phyloP scores from a whole-genome alignment of 2,113 vertebrate species.

The Hydrochoerus hydrochaeris region DNA sequence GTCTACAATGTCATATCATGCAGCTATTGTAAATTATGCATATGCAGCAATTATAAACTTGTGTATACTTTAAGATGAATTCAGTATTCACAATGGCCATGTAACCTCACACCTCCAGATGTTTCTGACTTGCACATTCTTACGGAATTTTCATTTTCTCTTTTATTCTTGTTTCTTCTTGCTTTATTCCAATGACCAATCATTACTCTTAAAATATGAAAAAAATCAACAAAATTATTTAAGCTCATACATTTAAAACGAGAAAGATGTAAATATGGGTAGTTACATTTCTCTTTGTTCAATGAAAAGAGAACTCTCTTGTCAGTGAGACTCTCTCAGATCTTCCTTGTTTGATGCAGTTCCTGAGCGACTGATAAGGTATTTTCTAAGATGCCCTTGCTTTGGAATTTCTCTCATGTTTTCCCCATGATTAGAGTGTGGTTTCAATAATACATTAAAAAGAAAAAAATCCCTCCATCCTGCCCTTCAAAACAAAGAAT shows the following conservation, averaged over 20 bases:
- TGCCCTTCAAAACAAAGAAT: background rate
- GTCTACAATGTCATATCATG: too few relatives aligned
- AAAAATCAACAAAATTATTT: background rate
- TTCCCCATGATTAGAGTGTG: background rate
- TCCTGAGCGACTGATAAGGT: background rate
- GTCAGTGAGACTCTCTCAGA: background rate
- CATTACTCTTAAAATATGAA: background rate
- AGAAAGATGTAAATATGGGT: background rate
- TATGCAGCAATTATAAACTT: background rate
- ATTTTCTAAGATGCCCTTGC: background rate
- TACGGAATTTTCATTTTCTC: background rate
- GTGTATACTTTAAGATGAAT: background rate
- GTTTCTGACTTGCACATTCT: background rate
- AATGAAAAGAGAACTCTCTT: background rate
- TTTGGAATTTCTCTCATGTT: background rate
- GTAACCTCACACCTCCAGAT: background rate
- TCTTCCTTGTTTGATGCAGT: background rate
- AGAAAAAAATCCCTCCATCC: background rate
- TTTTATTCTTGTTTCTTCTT: background rate
- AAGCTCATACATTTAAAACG: background rate
- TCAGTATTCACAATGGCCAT: background rate
- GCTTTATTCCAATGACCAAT: background rate
- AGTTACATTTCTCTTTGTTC: background rate
- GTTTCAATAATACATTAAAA: background rate
- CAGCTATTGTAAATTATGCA: background rate